These are phyloP conservation scores for Drosophila imparisetae DNA, from an alignment of 2,888 invertebrate genomes.

Conservation along the genomic window DNA sequence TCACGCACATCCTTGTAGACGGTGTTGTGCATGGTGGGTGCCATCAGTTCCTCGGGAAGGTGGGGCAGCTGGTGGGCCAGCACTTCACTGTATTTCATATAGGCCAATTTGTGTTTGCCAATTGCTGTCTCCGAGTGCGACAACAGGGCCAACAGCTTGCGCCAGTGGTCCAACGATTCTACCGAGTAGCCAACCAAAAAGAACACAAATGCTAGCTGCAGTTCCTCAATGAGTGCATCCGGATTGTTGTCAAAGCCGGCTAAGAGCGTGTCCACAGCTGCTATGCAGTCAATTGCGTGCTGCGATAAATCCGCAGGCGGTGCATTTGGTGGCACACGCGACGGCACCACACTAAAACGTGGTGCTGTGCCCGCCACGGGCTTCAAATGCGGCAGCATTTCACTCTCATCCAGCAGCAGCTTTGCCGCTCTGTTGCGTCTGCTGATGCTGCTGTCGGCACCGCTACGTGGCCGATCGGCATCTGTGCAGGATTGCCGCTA, in stretches of 20 bases:
- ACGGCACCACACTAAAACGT: conserved; percentile 91
- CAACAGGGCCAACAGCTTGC: conserved; percentile 90
- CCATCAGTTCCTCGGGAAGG: conserved; percentile 95
- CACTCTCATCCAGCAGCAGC: conserved; percentile 86
- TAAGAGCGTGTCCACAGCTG: conserved; percentile 77
- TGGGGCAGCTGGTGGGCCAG: conserved; percentile 93
- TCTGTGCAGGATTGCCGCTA: conserved; percentile 90
- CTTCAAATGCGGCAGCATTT: conserved; percentile 92
- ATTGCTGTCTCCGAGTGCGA: conserved; percentile 94
- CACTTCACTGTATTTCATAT: conserved; percentile 91
- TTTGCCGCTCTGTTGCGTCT: conserved; percentile 58
- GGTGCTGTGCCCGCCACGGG: conserved; percentile 92
- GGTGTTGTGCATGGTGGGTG: conserved; percentile 97
- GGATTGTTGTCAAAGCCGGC: conserved; percentile 83
- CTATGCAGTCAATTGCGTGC: conserved; percentile 90
- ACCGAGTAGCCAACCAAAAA: conserved; percentile 97
- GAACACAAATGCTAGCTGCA: conserved; percentile 96
- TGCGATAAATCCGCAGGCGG: conserved; percentile 93
- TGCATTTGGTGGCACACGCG: conserved; percentile 91
- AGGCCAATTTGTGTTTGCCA: conserved; percentile 88
- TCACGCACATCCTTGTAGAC: conserved; percentile 93
- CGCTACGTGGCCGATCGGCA: conserved; percentile 88
- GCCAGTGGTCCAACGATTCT: conserved; percentile 98
- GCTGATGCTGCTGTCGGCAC: conserved; percentile 21
- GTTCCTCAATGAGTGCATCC: conserved; percentile 92